A percentile compares a stretch with the other conserved stretches of the same genome.
These are phyloP conservation scores for Minunthozetes semirufus DNA, from an alignment of 2,888 invertebrate species.

Conservation along the genomic window DNA sequence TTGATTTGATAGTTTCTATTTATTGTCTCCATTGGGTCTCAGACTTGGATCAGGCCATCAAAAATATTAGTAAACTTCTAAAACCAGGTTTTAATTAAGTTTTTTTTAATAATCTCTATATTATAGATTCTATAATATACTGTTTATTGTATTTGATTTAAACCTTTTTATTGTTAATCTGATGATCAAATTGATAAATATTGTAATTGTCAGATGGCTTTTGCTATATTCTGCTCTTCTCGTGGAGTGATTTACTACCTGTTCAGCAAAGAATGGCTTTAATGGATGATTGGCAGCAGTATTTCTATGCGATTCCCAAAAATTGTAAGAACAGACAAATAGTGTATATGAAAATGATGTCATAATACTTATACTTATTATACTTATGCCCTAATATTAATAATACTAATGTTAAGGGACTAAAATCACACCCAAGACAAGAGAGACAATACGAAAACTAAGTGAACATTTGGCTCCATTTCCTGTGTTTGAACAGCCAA, in stretches of 20 bases:
- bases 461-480: conserved; percentile 32
- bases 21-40: conserved; percentile 39
- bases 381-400: not conserved
- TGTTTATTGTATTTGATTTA: too few relatives aligned
- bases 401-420: not conserved
- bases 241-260: conserved; percentile 31
- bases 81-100: conserved; percentile 27
- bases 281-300: conserved; percentile 17
- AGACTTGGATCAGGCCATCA: conserved; percentile 35
- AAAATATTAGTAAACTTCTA: conserved; percentile 35
- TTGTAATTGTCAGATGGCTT: too few relatives aligned
- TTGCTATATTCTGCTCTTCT: conserved; percentile 33
- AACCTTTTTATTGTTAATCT: too few relatives aligned
- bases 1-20: conserved; percentile 35
- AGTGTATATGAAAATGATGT: not conserved
- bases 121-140: too few relatives aligned
- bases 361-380: too few relatives aligned
- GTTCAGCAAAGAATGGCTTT: conserved; percentile 31
- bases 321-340: not conserved
- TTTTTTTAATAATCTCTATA: too few relatives aligned
- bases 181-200: not conserved
- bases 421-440: not conserved
- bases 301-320: conserved; percentile 11
- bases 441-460: not conserved
- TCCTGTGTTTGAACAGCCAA: conserved; percentile 12